phyloP scores from a whole-genome alignment of 2,888 invertebrate species.

The Coelopa pilipes region DNA sequence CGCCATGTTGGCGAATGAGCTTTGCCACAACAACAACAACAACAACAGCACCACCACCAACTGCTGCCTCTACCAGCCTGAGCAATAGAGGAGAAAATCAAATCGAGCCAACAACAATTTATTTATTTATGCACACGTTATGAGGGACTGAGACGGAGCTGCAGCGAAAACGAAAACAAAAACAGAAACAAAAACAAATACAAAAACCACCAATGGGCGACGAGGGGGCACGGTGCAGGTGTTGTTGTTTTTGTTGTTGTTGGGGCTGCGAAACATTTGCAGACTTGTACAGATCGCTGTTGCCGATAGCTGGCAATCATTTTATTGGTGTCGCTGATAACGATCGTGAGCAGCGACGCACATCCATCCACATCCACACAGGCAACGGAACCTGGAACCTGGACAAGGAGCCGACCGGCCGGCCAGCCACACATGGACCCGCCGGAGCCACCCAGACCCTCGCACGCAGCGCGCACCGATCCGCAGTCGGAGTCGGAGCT shows the following conservation, averaged over 20 bases:
- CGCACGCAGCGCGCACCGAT: neutral
- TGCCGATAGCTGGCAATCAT: conserved; percentile 58
- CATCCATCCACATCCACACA: conserved; percentile 9
- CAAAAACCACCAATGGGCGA: no score
- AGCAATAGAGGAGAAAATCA: conserved; percentile 8
- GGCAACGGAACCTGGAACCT: neutral
- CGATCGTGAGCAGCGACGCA: conserved; percentile 44
- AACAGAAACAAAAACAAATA: no score
- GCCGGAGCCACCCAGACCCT: neutral
- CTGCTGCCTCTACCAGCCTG: neutral
- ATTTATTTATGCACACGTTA: conserved; percentile 37
- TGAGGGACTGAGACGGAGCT: conserved; percentile 17
- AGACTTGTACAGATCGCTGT: conserved; percentile 39
- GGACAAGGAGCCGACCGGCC: conserved; percentile 12
- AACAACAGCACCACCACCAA: conserved; percentile 31
- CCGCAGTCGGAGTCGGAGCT: no score
- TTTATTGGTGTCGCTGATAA: conserved; percentile 61
- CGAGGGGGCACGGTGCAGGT: neutral
- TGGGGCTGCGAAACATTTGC: conserved; percentile 37
- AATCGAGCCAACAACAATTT: conserved; percentile 24
- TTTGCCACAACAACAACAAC: conserved; percentile 35
- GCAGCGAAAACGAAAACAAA: neutral
- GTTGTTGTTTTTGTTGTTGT: neutral
- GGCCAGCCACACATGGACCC: neutral
- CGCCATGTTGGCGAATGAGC: neutral